Evolutionary conservation across 2,888 invertebrate genomes (phyloP), one percentile per base, ranked within the genome.

Genomic region (Ichneumoninae sp.): DNA sequence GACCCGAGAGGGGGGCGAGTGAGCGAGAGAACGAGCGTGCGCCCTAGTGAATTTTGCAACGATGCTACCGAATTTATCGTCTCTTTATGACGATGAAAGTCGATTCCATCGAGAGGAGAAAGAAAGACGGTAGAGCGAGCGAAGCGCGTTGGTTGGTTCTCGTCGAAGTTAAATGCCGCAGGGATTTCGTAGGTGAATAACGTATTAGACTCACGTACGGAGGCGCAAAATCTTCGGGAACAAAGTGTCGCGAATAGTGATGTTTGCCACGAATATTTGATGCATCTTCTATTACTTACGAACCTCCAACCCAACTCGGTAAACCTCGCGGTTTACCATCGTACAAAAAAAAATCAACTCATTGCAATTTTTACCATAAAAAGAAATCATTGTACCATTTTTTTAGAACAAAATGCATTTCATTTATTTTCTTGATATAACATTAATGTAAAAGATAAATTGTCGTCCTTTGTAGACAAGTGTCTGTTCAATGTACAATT

Each of bases 1-100:
- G 52, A 22, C 26, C 19, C 19, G 13, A 52, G 47, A n/a, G 47
- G 19, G n/a, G 36, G 50, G 47, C 30, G 47, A 60, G 52, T 57
- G 75, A 13, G 60, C 36, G 73, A 47, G 26, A 52, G 50, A n/a
- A 13, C n/a, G 76, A 80, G 86, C 87, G 87, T 80, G 89, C 73
- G 73, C 33, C 63, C 80, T 82, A 52, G 87, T 91, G 89, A 90
- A 91, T 89, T 90, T 90, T 89, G 87, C 89, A 90, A 86, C 87
- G 85, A 82, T 76, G 85, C 75, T 85, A 68, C 75, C 83, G 77
- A 82, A 76, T 75, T 86, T 87, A 83, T 86, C 83, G 83, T 79
- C 70, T 77, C 73, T 84, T 86, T 87, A 85, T 86, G 79, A 80
- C 79, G 75, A 57, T 50, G 70, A 83, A 71, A 70, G 82, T 79